Evolutionary conservation across 2,888 invertebrate genomes (phyloP).

Genomic region (Hydropsyche betteni): DNA sequence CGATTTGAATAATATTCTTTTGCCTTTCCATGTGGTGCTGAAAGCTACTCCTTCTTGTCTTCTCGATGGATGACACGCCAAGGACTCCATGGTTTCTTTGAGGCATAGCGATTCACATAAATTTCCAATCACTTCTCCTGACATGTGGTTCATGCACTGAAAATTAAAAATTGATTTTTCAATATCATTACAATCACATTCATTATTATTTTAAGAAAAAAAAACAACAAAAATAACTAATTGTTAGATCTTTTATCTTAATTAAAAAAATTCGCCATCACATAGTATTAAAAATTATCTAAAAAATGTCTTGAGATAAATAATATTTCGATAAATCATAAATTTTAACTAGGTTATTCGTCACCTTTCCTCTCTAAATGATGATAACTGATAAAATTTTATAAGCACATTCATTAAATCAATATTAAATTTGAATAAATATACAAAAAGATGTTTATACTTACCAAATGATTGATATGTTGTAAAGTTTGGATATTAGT

Average conservation of each 20-base stretch:
- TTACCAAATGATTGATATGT: constrained; percentile 67
- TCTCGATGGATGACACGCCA: constrained; percentile 69
- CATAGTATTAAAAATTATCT: too few species aligned
- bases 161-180: constrained; percentile 53
- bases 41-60: constrained; percentile 70
- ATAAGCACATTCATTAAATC: too few species aligned
- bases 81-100: constrained; percentile 63
- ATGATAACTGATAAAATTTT: neutral
- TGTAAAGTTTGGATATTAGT: constrained; percentile 67
- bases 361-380: neutral
- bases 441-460: constrained; percentile 50
- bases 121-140: constrained; percentile 68
- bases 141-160: constrained; percentile 67
- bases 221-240: too few species aligned
- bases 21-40: constrained; percentile 67
- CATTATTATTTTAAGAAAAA: too few species aligned
- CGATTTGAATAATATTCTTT: constrained; percentile 69
- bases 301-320: neutral
- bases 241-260: neutral
- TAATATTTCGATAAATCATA: neutral
- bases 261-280: neutral
- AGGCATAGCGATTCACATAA: constrained; percentile 72
- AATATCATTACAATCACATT: constrained; percentile 26
- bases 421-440: too few species aligned
- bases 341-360: too few species aligned